Evolutionary conservation across 1,140 invertebrate species (phyloP), one percentile per base, ranked within the genome.

Genomic region (Anagrus nilaparvatae): DNA sequence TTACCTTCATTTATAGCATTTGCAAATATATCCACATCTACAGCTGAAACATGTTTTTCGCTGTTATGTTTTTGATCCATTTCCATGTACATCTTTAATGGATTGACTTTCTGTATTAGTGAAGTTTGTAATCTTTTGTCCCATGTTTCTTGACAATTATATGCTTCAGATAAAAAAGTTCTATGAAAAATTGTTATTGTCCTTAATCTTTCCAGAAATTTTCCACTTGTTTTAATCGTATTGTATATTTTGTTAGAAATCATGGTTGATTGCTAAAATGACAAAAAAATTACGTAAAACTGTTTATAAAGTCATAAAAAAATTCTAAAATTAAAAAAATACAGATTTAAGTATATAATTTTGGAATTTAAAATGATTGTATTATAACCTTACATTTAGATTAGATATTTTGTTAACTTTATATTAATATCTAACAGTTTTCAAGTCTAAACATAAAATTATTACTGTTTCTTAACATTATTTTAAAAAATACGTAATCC

Each of bases 21-120:
- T 0, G 73, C 74, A 60, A 80, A 86, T 47, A 87, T 71, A 55
- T 88, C 84, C 0, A 87, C 65, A 56, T 87, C 84, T 16, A 87
- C 69, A 6, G 81, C 74, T 59, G 71, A 78, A 2, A 81, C 63
- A 48, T 71, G 70, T 2, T 70, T 70, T 31, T 54, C 48, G 49
- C 58, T 47, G 44, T 72, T 49, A 54, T 68, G 75, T 55, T 72
- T 75, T 48, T 75, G 69, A 28, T 83, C 76, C 8, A 86, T 48
- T 34, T 75, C 69, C 49, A 73, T 61, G 53, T 76, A 84, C 34
- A 85, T 70, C 38, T 78, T 71, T 29, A 72, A 65, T 16, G 72
- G 31, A 39, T 80, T 74, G 8, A 84, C 60, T 65, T 81, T 78
- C 47, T 73, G 65, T 2, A 84, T 46, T 21, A 84, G 44, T 1